Conservation (phyloP, 64 coral and sea anemone species). For the Dendrophyllia cribrosa region DNA sequence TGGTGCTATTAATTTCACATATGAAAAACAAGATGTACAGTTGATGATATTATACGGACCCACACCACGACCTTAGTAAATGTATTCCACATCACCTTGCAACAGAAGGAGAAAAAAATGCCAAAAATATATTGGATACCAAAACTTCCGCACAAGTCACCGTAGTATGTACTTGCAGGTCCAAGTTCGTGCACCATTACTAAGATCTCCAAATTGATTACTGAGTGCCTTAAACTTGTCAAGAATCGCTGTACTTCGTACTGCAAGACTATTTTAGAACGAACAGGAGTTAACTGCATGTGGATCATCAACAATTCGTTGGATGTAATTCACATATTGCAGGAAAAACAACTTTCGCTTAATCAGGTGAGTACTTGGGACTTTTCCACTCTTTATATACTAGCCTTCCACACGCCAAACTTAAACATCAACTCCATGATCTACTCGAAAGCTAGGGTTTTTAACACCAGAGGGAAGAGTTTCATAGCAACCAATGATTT, state of each 20-base stretch:
- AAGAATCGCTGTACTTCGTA: slow-evolving; percentile 19
- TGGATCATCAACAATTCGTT: background rate
- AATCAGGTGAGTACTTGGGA: background rate
- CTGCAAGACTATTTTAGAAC: slow-evolving; percentile 11
- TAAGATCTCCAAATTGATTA: background rate
- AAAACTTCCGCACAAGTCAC: background rate
- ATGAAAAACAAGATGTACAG: slow-evolving; percentile 21
- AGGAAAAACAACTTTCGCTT: background rate
- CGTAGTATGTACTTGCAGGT: background rate
- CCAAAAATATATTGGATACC: slow-evolving; percentile 12
- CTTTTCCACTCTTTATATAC: slow-evolving; percentile 26
- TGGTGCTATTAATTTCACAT: slow-evolving; percentile 31
- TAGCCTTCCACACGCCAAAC: background rate
- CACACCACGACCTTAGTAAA: slow-evolving; percentile 23
- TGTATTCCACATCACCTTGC: slow-evolving; percentile 39
- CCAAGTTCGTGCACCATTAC: background rate
- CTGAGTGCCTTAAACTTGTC: background rate
- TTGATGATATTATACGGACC: slow-evolving; percentile 20
- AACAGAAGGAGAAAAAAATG: slow-evolving; percentile 30
- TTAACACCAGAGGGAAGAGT: too few relatives aligned
- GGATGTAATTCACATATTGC: background rate
- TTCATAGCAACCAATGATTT: too few relatives aligned
- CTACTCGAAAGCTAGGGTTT: slow-evolving; percentile 9
- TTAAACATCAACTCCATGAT: slow-evolving; percentile 28
- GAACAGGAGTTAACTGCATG: slow-evolving; percentile 2